Percentiles rank a stretch among this genome's conserved stretches.
Evolutionary conservation across 2,113 vertebrate species (phyloP).

Genomic region (Clarias gariepinus): DNA sequence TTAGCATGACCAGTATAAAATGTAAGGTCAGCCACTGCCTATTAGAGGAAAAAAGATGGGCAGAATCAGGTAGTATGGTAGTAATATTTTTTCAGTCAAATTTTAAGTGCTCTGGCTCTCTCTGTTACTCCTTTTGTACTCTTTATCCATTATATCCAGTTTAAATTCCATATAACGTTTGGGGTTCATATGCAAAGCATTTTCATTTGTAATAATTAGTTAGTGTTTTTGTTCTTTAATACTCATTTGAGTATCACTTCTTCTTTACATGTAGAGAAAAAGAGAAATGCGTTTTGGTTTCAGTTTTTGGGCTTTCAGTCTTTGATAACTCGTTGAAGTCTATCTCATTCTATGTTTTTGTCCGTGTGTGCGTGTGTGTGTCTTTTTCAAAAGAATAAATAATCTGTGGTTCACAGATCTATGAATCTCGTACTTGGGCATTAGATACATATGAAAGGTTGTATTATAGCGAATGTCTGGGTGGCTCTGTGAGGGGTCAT

Average conservation of each 20-base stretch:
- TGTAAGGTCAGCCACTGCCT: constrained; percentile 65
- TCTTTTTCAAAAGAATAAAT: constrained; percentile 36
- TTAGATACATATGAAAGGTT: constrained; percentile 56
- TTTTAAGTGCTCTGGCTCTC: constrained; percentile 31
- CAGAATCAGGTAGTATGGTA: constrained; percentile 14
- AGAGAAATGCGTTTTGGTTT: background rate
- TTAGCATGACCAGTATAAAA: constrained; percentile 71
- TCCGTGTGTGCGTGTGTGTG: background rate
- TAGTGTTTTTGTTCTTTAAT: background rate
- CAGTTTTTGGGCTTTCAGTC: constrained; percentile 15
- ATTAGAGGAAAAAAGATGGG: constrained; percentile 29
- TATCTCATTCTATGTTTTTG: background rate
- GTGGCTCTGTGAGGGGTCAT: constrained; percentile 68
- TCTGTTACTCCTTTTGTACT: constrained; percentile 25
- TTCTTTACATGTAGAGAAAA: background rate
- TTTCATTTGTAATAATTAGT: background rate
- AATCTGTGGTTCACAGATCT: constrained; percentile 21
- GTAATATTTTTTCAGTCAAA: constrained; percentile 5
- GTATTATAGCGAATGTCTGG: constrained; percentile 65
- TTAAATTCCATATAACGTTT: background rate
- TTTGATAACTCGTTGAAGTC: constrained; percentile 56
- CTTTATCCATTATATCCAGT: constrained; percentile 24
- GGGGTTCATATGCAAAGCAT: background rate
- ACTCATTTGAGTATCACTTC: background rate
- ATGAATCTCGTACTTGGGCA: constrained; percentile 29